Evolutionary conservation across 1,140 invertebrate genomes (phyloP).

Genomic region (Cyphomyrmex costatus): DNA sequence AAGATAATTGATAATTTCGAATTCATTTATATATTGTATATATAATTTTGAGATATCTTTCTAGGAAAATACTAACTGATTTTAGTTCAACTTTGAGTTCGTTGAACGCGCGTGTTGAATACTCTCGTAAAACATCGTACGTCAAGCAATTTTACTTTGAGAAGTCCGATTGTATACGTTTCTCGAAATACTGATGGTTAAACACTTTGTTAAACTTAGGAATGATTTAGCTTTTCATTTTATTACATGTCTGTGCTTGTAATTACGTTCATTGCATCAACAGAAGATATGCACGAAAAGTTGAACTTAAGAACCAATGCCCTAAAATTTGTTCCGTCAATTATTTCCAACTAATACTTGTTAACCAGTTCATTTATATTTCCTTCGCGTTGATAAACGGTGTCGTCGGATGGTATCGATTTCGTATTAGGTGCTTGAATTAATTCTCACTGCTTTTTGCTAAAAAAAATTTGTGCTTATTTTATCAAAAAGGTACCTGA

Average conservation of each 20-base stretch:
- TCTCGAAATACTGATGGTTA: neutral
- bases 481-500: too few species aligned
- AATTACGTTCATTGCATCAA: slow-evolving; percentile 16
- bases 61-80: neutral
- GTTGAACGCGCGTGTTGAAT: neutral
- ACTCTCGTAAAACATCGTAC: neutral
- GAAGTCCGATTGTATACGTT: neutral
- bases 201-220: neutral
- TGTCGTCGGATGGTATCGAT: neutral
- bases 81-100: neutral
- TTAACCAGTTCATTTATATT: neutral
- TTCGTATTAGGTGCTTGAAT: too few species aligned
- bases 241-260: neutral
- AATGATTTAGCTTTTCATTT: neutral
- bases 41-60: slow-evolving; percentile 1
- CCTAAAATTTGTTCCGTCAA: neutral
- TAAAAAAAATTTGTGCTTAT: too few species aligned
- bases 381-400: neutral
- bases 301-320: neutral
- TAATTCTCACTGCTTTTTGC: too few species aligned
- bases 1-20: neutral
- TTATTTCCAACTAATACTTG: neutral
- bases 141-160: neutral
- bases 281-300: slow-evolving; percentile 31
- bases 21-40: too few species aligned